These are phyloP conservation scores for Chrysogorgia sp. DNA, from an alignment of 92 coral and sea anemone species.

Conservation along the genomic window DNA sequence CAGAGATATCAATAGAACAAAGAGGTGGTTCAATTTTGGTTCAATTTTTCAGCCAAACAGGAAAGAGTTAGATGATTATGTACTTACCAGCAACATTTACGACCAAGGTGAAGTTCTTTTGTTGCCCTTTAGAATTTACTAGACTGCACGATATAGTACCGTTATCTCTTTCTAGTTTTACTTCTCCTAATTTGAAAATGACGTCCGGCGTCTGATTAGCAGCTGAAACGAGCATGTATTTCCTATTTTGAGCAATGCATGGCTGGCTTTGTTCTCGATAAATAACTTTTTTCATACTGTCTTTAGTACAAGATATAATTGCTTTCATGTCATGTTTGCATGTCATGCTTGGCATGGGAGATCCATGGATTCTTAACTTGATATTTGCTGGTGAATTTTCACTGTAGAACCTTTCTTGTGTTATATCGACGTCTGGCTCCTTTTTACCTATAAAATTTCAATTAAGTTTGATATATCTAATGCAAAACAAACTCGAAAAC, in stretches of 20 bases:
- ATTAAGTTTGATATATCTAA: too few species aligned
- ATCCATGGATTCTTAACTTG: constrained; percentile 14
- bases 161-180: constrained; percentile 26
- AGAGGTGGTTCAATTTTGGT: too few species aligned
- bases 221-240: constrained; percentile 9
- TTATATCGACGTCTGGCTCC: background rate
- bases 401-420: background rate
- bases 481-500: too few species aligned
- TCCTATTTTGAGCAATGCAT: constrained; percentile 6
- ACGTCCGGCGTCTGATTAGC: constrained; percentile 3
- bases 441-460: constrained; percentile 4
- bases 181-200: background rate
- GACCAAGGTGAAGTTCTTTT: constrained; percentile 2
- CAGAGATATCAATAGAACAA: too few species aligned
- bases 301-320: constrained; percentile 18
- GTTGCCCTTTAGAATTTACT: constrained; percentile 15
- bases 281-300: constrained; percentile 1
- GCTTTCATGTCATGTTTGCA: background rate
- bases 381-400: constrained; percentile 1
- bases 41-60: too few species aligned
- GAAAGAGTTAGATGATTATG: background rate
- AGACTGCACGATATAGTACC: constrained; percentile 11
- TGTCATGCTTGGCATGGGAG: constrained; percentile 30
- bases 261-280: constrained; percentile 17
- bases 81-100: constrained; percentile 15